Base-by-base conservation (phyloP, 2,797 vertebrate genomes). In the Phrynocephalus vlangalii region DNA sequence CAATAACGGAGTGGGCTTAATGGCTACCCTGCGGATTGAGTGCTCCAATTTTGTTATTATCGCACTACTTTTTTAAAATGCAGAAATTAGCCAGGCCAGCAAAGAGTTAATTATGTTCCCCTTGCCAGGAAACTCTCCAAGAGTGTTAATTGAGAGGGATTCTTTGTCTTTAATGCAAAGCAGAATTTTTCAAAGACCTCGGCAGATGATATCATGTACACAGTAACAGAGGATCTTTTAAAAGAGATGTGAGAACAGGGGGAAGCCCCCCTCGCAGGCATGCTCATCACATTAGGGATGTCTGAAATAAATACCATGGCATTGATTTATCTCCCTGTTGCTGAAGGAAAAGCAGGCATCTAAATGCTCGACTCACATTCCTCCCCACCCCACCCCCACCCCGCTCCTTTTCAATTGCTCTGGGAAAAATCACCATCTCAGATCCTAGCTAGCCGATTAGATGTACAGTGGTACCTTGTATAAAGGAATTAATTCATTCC, bases 31-130 rank as follows among this genome's bases (percentile, higher is more conserved):
- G 96, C 44, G 91, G 96, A 94, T 86, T 92, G 93, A 96, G 95
- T 90, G 94, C 95, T 96, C 95, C 94, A 94, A 94, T 96, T 96
- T 92, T 95, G 95, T 95, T 95, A 95, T 96, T 93, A 95, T 95
- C 96, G 63, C 91, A 85, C 94, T 94, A 95, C 95, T 95, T 96
- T 93, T 91, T 96, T 95, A 95, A 97, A 95, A 96, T 93, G 96
- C 95, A 96, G 94, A 82, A 94, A 96, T 96, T 95, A 95, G 94
- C 91, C 79, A 92, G 96, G 91, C 93, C 94, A 96, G 93, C 91
- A 97, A 97, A 96, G 97, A 96, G 97, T 96, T 97, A 97, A 96
- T 96, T 95, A 92, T 0, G 33, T 94, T 94, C 92, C 90, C n/a
- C 86, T 71, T 93, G 95, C 93, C 96, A 96, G 94, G 91, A 95